phyloP scores from a whole-genome alignment of 2,797 vertebrate genomes.

The Galaxias olidus region DNA sequence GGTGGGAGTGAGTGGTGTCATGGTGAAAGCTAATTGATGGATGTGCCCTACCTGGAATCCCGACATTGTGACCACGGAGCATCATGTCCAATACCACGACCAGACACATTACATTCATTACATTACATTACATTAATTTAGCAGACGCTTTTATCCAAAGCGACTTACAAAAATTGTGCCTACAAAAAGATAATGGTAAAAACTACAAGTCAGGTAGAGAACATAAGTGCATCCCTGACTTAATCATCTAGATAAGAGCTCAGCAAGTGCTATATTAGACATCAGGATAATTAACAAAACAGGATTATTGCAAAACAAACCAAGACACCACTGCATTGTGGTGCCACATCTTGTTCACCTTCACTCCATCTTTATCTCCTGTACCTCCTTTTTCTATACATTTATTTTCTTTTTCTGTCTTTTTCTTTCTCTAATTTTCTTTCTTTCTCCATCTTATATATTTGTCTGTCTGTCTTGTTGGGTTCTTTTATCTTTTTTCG shows the following conservation, averaged over 20 bases:
- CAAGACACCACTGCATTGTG: too few relatives aligned
- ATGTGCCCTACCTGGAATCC: neutral
- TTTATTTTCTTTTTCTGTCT: constrained; percentile 1
- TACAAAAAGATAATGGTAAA: too few relatives aligned
- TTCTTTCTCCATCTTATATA: neutral
- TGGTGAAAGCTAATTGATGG: neutral
- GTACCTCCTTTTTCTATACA: neutral
- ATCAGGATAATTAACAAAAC: too few relatives aligned
- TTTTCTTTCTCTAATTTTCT: neutral
- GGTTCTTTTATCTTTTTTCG: neutral
- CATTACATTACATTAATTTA: neutral
- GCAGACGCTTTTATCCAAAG: too few relatives aligned
- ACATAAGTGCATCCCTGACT: too few relatives aligned
- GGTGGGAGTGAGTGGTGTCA: neutral
- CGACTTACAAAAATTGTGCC: too few relatives aligned
- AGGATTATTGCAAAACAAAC: too few relatives aligned
- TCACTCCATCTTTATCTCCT: neutral
- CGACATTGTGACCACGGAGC: neutral
- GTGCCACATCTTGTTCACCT: neutral
- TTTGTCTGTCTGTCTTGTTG: constrained; percentile 2
- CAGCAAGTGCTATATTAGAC: too few relatives aligned
- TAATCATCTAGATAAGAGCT: too few relatives aligned
- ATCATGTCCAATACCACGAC: constrained; percentile 1
- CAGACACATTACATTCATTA: neutral
- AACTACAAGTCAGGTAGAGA: too few relatives aligned